Evolutionary conservation across 2,113 vertebrate species (phyloP).

Genomic region (Origma solitaria): DNA sequence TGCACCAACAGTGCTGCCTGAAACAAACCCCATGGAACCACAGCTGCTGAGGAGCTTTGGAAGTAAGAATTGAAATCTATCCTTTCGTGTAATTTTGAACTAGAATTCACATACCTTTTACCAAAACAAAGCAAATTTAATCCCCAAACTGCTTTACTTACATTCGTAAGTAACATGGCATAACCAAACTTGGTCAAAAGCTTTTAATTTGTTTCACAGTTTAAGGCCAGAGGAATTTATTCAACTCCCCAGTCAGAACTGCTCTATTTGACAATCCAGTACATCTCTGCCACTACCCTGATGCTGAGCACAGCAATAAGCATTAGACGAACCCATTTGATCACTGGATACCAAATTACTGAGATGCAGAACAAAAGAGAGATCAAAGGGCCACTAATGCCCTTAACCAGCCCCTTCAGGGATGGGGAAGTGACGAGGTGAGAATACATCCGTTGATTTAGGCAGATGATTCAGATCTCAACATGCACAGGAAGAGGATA

Average conservation of each 20-base stretch:
- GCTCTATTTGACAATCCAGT: background rate
- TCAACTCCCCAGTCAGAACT: background rate
- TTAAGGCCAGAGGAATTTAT: background rate
- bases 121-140: background rate
- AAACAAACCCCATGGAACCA: background rate
- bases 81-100: background rate
- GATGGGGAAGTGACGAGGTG: background rate
- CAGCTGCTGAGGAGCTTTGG: background rate
- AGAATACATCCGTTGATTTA: background rate
- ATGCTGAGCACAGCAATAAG: background rate
- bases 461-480: slow-evolving; percentile 31
- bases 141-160: background rate
- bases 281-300: background rate
- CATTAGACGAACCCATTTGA: background rate
- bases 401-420: slow-evolving; percentile 13
- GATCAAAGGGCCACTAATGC: slow-evolving; percentile 26
- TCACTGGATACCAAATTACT: background rate
- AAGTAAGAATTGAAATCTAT: background rate
- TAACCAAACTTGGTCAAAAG: background rate
- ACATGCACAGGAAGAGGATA: slow-evolving; percentile 10
- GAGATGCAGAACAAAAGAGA: slow-evolving; percentile 3
- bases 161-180: background rate
- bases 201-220: background rate
- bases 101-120: background rate
- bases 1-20: background rate